These are phyloP conservation scores for Clivina fossor DNA, from an alignment of 2,888 invertebrate species.

Conservation along the genomic window DNA sequence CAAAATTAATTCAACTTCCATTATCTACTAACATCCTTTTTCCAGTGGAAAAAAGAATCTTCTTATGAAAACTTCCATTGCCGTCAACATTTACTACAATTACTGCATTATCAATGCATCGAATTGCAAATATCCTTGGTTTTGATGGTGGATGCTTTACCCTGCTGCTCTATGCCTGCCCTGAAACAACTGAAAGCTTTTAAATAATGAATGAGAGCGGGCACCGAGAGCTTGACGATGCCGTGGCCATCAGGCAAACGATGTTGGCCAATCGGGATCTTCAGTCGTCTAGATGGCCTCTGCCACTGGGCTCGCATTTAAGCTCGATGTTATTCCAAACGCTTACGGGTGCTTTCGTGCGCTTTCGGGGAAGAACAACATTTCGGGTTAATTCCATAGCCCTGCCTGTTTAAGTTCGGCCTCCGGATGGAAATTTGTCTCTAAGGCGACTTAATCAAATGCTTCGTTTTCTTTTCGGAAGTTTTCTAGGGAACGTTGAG, in stretches of 20 bases:
- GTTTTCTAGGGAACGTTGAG: too few relatives aligned
- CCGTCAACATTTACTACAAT: background rate
- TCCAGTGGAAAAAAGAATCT: too few relatives aligned
- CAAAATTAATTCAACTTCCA: too few relatives aligned
- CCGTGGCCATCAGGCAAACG: too few relatives aligned
- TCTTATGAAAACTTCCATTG: too few relatives aligned
- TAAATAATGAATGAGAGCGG: slow-evolving; percentile 9
- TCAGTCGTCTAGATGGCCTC: background rate
- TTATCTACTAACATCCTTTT: too few relatives aligned
- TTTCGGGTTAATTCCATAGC: slow-evolving; percentile 1
- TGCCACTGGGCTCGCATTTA: slow-evolving; percentile 12
- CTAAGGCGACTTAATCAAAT: too few relatives aligned
- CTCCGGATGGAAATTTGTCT: slow-evolving; percentile 10
- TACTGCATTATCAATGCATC: slow-evolving; percentile 8
- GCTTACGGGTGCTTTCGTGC: too few relatives aligned
- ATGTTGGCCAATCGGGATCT: background rate
- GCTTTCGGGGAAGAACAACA: slow-evolving; percentile 14
- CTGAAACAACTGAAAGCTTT: slow-evolving; percentile 7
- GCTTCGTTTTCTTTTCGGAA: too few relatives aligned
- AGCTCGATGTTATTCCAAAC: slow-evolving; percentile 14
- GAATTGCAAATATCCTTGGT: background rate
- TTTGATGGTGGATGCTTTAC: too few relatives aligned
- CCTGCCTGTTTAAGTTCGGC: slow-evolving; percentile 14
- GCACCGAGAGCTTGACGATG: background rate
- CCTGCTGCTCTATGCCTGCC: too few relatives aligned